Base-by-base conservation (phyloP, 2,113 vertebrate species). In the Toxostoma redivivum region DNA sequence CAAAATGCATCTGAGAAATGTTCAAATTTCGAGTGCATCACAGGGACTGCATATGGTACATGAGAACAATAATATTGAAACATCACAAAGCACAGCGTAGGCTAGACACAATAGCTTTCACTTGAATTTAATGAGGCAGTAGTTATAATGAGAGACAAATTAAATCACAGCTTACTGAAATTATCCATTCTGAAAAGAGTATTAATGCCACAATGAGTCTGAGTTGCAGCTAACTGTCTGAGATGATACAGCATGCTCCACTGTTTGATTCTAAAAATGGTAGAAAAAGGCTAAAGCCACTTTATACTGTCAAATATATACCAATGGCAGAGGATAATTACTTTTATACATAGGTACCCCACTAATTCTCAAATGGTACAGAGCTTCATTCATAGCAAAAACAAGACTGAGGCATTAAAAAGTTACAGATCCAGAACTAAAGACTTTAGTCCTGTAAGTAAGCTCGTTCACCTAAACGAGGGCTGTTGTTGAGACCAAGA, bases 71-170 rank as follows among this genome's bases (percentile, higher is more conserved):
- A 86, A 60, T 35, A 73, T 47, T 79, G 50, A 86, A 95, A 61
- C 61, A 84, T 47, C 79, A 96, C 53, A 86, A 90, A 85, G 66
- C 81, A 88, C 78, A 96, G 70, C 6, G 0, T 53, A 93, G 88
- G 37, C 51, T 67, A 87, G 61, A 73, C 74, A 86, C 44, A 45
- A 61, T 53, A 56, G 54, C 62, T 96, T 96, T 93, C 54, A 90
- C 50, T 90, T 95, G 60, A 86, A 79, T 97, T 97, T 97, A 97
- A 92, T 97, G 92, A 96, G 47, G 93, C 73, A 96, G 18, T 90
- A 86, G 94, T 93, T 50, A 79, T 93, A 89, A 95, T 27, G 72
- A 87, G 88, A 96, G 86, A 95, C 47, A 90, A 82, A 94, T 71
- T 69, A 84, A 93, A 94, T 77, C 70, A 96, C 91, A 94, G 62